These are phyloP conservation scores for Tetrao urogallus DNA, from an alignment of 2,113 vertebrate species.

Conservation along the genomic window DNA sequence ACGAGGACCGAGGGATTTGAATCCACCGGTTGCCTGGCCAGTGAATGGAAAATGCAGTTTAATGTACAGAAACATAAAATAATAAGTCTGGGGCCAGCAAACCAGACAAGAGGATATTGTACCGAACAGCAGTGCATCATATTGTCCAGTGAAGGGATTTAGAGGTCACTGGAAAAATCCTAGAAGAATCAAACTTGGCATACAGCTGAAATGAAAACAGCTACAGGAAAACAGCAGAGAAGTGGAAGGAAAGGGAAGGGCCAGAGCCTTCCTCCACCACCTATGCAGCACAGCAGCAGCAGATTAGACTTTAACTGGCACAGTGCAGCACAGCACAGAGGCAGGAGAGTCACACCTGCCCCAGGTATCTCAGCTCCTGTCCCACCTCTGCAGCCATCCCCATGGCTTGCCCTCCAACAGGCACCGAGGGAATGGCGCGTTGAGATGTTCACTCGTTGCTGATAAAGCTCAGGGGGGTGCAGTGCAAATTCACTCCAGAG, in stretches of 20 bases:
- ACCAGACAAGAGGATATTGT: slow-evolving; percentile 68
- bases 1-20: slow-evolving; percentile 74
- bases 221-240: not conserved
- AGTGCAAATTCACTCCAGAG: not conserved
- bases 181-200: slow-evolving; percentile 46
- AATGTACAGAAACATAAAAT: slow-evolving; percentile 75
- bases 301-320: not conserved
- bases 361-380: not conserved
- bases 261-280: rapidly evolving
- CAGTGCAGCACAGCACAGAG: rapidly evolving
- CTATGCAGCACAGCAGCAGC: not conserved
- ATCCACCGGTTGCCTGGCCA: slow-evolving; percentile 42
- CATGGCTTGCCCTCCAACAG: rapidly evolving
- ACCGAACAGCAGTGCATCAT: slow-evolving; percentile 55
- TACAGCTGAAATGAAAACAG: slow-evolving; percentile 50
- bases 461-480: not conserved
- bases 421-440: not conserved
- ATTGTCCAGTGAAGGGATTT: slow-evolving; percentile 72
- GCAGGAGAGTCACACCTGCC: rapidly evolving
- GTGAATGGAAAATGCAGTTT: slow-evolving; percentile 73
- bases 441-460: not conserved
- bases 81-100: slow-evolving; percentile 67
- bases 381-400: rapidly evolving
- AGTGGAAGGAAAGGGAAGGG: not conserved
- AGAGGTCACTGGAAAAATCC: slow-evolving; percentile 71